Base-by-base conservation (phyloP, 1,140 invertebrate species). In the Drosophila repletoides region DNA sequence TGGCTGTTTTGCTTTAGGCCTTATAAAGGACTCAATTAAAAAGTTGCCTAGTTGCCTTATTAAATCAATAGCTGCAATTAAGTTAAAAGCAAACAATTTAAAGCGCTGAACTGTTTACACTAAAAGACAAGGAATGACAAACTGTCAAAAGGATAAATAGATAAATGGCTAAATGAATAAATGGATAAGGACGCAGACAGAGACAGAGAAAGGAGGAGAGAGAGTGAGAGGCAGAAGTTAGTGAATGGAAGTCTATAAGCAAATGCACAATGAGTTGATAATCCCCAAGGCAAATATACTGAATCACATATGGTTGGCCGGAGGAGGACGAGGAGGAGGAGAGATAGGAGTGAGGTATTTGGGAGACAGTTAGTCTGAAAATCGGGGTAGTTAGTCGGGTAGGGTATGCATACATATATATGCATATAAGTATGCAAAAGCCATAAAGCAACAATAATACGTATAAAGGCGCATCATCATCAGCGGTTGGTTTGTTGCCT, bases 381-480 rank as follows among this genome's bases (percentile, higher is more conserved):
- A n/a, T n/a, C n/a, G n/a, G n/a, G n/a, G 19, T 28, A 31, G 26
- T 31, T 17, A 33, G 0, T n/a, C n/a, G n/a, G n/a, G n/a, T n/a
- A n/a, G 24, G n/a, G 21, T 29, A 40, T 31, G 19, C 63, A 52
- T 55, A 45, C 48, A 46, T 41, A 26, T 59, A 49, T 49, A 55
- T 61, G 38, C 68, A 72, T 72, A 71, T 60, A 75, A 61, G 55
- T 76, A 81, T 83, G 79, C 80, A 86, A 86, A 66, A 51, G 80
- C 75, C 79, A 86, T 71, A 84, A 67, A 75, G 79, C 79, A 84
- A 84, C 79, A 84, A 84, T 86, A 84, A 84, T n/a, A n/a, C n/a
- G n/a, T n/a, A n/a, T 84, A 84, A 86, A 86, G 74, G 79, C 79
- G 84, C 79, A 84, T 84, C 79, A 84, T 84, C 79, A 84, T 80